Base-by-base conservation (phyloP, 2,113 vertebrate genomes). In the Amblyopsis rosae region DNA sequence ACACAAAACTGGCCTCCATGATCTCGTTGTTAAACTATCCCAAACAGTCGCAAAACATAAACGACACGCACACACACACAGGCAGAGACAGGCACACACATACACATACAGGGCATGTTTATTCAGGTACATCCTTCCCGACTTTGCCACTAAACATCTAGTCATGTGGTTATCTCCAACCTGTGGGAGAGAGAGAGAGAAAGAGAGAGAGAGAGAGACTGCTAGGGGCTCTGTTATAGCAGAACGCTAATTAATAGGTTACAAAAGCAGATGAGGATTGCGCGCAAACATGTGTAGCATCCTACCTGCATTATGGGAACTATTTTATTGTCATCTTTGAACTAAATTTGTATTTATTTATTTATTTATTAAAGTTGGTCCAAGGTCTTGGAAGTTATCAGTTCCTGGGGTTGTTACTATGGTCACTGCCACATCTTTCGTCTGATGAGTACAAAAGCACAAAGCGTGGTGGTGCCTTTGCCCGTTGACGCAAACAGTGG, bases 51-150 rank as follows among this genome's bases (percentile, higher is more conserved):
- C 5, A 58, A 26, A 59, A 15, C 49, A 35, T 32, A 50, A 48
- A 51, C 49, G 48, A 12, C 13, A 51, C 4, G 9, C 16, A 57
- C 19, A 3, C 16, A 41, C 59, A 6, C 59, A 46, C 15, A 41
- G 35, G 1, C 4, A 9, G 33, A 33, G 6, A 17, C 70, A 54
- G 32, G 54, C 57, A 77, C 72, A 59, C 54, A 8, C 7, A 67
- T 41, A 48, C 57, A 17, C 45, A 62, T 35, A 48, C 35, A 65
- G 57, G 73, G 69, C 80, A 67, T 92, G 90, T 92, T 92, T 91
- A 85, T 92, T 92, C 91, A 92, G 91, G 86, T 91, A 91, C 83
- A 91, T 92, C 91, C 91, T 92, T 87, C 84, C 74, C 87, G 85
- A 64, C 83, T 81, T 82, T 76, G 74, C 82, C 80, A 83, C 65